These are phyloP conservation scores for Epizoanthus stellaris DNA, from an alignment of 92 coral and sea anemone species.

Conservation along the genomic window DNA sequence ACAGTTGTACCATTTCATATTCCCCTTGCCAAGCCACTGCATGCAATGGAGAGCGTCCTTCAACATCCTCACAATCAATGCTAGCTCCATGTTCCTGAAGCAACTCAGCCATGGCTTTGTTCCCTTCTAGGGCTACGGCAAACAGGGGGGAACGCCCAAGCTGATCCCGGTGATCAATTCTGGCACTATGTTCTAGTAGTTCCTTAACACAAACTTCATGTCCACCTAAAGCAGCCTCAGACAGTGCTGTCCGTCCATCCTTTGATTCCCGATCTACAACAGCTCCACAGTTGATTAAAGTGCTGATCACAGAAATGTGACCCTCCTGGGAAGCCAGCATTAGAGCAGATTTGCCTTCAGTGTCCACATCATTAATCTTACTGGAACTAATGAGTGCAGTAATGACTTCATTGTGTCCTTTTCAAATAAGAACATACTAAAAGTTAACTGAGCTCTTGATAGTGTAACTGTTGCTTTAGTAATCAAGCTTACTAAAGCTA, in stretches of 20 bases:
- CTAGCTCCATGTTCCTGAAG: constrained; percentile 82
- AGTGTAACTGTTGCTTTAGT: neutral
- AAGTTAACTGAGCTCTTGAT: neutral
- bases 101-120: constrained; percentile 77
- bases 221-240: constrained; percentile 89
- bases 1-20: constrained; percentile 80
- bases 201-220: constrained; percentile 82
- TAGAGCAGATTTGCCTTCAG: constrained; percentile 79
- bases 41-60: constrained; percentile 91
- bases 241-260: constrained; percentile 88
- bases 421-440: neutral
- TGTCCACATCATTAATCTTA: constrained; percentile 71
- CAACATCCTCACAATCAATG: constrained; percentile 85
- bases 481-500: neutral
- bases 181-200: constrained; percentile 74
- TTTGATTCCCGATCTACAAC: constrained; percentile 78
- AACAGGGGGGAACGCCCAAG: constrained; percentile 91
- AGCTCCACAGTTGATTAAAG: constrained; percentile 80
- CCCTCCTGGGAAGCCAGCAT: constrained; percentile 98
- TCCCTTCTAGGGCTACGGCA: constrained; percentile 85
- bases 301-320: constrained; percentile 66
- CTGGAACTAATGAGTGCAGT: constrained; percentile 72
- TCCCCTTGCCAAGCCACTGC: constrained; percentile 95
- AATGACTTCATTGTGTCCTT: constrained; percentile 81
- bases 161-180: constrained; percentile 74